These are phyloP conservation scores for Sminthurides aquaticus DNA, from an alignment of 2,888 invertebrate genomes.

Conservation along the genomic window DNA sequence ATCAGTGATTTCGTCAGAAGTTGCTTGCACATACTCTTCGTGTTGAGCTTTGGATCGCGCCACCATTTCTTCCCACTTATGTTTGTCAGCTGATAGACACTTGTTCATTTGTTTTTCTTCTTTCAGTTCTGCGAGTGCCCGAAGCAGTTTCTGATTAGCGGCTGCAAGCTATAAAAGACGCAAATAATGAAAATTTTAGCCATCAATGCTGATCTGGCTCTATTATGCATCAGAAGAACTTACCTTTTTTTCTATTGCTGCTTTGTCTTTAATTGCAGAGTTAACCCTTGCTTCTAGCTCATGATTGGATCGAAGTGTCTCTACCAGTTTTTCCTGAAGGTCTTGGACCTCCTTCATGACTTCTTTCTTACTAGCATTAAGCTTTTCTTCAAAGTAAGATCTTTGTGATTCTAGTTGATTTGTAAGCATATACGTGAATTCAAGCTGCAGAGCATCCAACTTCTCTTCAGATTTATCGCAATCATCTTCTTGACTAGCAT, in stretches of 20 bases:
- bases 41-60: conserved; percentile 53
- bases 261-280: conserved; percentile 22
- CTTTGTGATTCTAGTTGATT: conserved; percentile 92
- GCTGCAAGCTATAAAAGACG: conserved; percentile 39
- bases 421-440: conserved; percentile 91
- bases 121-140: conserved; percentile 62
- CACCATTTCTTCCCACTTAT: conserved; percentile 62
- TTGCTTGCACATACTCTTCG: conserved; percentile 46
- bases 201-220: conserved; percentile 7
- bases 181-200: conserved; percentile 13
- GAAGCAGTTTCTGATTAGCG: conserved; percentile 52
- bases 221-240: background rate
- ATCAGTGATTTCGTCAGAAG: conserved; percentile 62
- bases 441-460: conserved; percentile 86
- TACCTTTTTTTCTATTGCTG: conserved; percentile 36
- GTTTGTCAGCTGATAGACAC: conserved; percentile 67
- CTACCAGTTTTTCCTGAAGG: conserved; percentile 12
- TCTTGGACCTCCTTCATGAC: conserved; percentile 25
- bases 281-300: conserved; percentile 15
- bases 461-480: conserved; percentile 56
- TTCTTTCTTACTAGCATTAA: conserved; percentile 51
- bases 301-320: conserved; percentile 13
- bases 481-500: conserved; percentile 48
- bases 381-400: conserved; percentile 77
- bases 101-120: conserved; percentile 81